phyloP scores from a whole-genome alignment of 2,797 vertebrate genomes.

The Sphaeramia orbicularis region DNA sequence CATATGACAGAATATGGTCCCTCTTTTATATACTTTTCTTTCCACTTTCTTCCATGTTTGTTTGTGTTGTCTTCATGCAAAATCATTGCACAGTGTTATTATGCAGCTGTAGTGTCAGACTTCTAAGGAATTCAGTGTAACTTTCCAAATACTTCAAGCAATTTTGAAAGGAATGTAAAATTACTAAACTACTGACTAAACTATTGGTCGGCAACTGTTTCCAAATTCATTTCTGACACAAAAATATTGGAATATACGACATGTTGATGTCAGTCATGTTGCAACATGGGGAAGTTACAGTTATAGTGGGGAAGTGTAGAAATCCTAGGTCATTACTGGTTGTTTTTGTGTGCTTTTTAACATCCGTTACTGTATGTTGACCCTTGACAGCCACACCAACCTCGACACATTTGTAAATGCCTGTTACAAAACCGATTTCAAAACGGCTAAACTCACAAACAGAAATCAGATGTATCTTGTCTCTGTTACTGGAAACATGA shows the following conservation, averaged over 20 bases:
- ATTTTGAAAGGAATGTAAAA: not conserved
- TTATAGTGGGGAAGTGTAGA: constrained; percentile 58
- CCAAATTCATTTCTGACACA: constrained; percentile 5
- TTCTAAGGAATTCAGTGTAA: no score
- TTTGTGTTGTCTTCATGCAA: not conserved
- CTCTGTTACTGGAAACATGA: not conserved
- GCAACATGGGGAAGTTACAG: constrained; percentile 63
- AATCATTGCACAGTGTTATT: no score
- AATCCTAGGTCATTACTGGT: constrained; percentile 32
- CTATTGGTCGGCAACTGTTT: not conserved
- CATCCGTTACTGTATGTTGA: constrained; percentile 38
- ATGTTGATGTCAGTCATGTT: constrained; percentile 28
- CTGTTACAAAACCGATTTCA: constrained; percentile 40
- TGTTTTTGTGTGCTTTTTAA: not conserved
- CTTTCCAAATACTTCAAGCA: no score
- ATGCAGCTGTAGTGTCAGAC: no score
- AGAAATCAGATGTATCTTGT: not conserved
- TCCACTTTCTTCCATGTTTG: no score
- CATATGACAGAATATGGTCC: no score
- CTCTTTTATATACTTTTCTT: no score
- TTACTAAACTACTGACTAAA: not conserved
- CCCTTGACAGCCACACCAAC: not conserved
- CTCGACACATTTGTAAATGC: constrained; percentile 13
- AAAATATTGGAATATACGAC: constrained; percentile 4
- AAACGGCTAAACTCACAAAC: constrained; percentile 12